phyloP scores from a whole-genome alignment of 2,888 invertebrate genomes.

The Callyntrura sp. region DNA sequence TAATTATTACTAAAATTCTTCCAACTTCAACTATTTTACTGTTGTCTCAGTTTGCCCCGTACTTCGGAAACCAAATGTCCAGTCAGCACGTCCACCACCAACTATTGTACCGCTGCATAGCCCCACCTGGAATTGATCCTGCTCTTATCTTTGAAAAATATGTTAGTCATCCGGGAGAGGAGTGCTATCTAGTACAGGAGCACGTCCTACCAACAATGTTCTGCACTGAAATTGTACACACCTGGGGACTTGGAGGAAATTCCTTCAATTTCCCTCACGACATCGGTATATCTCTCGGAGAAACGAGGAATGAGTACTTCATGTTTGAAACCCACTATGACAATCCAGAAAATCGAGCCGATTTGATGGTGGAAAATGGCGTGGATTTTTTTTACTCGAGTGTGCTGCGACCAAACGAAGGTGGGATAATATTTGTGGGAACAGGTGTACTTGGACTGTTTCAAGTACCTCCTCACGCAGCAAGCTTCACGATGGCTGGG shows the following conservation, averaged over 20 bases:
- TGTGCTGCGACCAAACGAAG: constrained; percentile 24
- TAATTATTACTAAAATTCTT: too few species aligned
- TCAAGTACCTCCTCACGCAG: constrained; percentile 34
- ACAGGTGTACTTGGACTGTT: constrained; percentile 17
- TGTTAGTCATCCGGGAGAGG: constrained; percentile 37
- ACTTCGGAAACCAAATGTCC: constrained; percentile 9
- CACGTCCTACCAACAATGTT: constrained; percentile 39
- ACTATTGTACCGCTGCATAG: constrained; percentile 28
- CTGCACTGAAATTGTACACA: constrained; percentile 30
- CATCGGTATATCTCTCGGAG: constrained; percentile 61
- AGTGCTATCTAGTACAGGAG: constrained; percentile 25
- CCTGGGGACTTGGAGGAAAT: constrained; percentile 30
- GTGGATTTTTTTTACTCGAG: constrained; percentile 63
- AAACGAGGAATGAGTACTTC: constrained; percentile 56
- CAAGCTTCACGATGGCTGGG: constrained; percentile 46
- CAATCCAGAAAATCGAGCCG: constrained; percentile 21
- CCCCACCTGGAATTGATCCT: constrained; percentile 35
- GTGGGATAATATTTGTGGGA: constrained; percentile 7
- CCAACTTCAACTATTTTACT: not conserved
- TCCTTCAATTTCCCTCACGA: constrained; percentile 52
- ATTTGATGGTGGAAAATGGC: constrained; percentile 46
- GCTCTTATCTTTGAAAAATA: constrained; percentile 25
- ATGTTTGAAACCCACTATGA: constrained; percentile 70
- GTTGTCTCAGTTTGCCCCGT: constrained; percentile 17
- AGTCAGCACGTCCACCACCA: constrained; percentile 40